Conservation (phyloP, 2,113 vertebrate genomes). For the Tetrax tetrax region DNA sequence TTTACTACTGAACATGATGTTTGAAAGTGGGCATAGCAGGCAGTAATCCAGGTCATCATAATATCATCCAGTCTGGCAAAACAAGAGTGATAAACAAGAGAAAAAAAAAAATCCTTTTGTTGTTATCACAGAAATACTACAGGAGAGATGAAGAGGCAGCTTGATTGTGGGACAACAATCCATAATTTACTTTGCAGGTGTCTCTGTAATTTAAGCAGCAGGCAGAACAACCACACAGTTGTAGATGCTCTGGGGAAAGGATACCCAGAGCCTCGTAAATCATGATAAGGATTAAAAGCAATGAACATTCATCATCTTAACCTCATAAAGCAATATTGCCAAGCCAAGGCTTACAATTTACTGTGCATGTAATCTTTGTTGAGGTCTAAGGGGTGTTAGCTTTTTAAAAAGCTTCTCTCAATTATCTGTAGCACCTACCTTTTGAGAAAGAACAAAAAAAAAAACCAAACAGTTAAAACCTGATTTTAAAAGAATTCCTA, state of each 20-base stretch:
- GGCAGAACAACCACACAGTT: slow-evolving; percentile 54
- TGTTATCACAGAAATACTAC: slow-evolving; percentile 25
- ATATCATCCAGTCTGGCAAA: slow-evolving; percentile 14
- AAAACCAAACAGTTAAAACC: not conserved
- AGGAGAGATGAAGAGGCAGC: slow-evolving; percentile 26
- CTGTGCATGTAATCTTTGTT: slow-evolving; percentile 73
- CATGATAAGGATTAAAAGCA: slow-evolving; percentile 83
- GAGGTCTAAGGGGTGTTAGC: slow-evolving; percentile 68
- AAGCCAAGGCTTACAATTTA: slow-evolving; percentile 81
- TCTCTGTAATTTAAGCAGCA: slow-evolving; percentile 75
- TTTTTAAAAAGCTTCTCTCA: slow-evolving; percentile 57
- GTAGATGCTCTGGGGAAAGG: slow-evolving; percentile 70
- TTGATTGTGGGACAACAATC: slow-evolving; percentile 61
- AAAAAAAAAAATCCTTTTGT: not conserved
- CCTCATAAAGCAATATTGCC: slow-evolving; percentile 73
- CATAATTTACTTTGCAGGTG: slow-evolving; percentile 76
- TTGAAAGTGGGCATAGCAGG: not conserved
- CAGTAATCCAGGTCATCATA: not conserved
- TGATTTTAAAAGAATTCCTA: not conserved
- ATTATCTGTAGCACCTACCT: slow-evolving; percentile 2
- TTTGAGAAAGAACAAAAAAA: not conserved
- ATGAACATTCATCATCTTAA: slow-evolving; percentile 88
- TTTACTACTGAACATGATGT: not conserved
- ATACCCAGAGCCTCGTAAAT: slow-evolving; percentile 81
- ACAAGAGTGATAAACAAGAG: not conserved